Evolutionary conservation across 92 coral and sea anemone genomes (phyloP), one percentile per base, ranked within the genome.

Genomic region (Bergia puertoricense): DNA sequence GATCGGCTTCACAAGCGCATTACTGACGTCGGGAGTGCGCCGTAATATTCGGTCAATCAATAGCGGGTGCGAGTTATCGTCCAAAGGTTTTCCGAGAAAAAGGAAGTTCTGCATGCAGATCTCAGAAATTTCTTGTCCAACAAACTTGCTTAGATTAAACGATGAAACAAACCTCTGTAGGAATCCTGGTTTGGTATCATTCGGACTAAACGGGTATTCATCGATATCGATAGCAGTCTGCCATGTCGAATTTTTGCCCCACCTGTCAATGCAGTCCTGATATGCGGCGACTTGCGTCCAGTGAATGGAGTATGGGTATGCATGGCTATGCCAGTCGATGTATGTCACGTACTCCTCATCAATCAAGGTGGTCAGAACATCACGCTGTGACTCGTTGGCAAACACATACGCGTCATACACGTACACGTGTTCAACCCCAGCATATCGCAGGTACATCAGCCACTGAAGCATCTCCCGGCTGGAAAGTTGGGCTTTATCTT

Each of bases 381-480:
- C 66, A 66, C 77, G 67, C 59, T 89, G 92, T 6, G 92, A 89
- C 74, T 89, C 92, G 22, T 66, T 79, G n/a, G 59, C 46, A 8
- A 22, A 23, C 71, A 89, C 86, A 69, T 89, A 89, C 4, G 92
- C 92, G 48, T 89, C 91, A 74, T 89, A 89, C 23, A 84, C 69
- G 20, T 57, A 89, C 68, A 89, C 88, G 77, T 89, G 91, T 10
- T 89, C 84, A 41, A 90, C 82, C 13, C 92, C 92, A 48, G 92
- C 89, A 84, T 85, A 90, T 65, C 92, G 92, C 76, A 90, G 86
- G 37, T 90, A 90, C 81, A 48, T 50, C 11, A 90, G 57, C 92
- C 92, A 90, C 43, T 90, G 92, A n/a, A 90, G 77, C 89, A 90
- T 48, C 79, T 89, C 91, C 6, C 89, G 79, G 74, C 78, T 84